Evolutionary conservation across 1,140 invertebrate genomes (phyloP).

Genomic region (Lepeophtheirus salmonis): DNA sequence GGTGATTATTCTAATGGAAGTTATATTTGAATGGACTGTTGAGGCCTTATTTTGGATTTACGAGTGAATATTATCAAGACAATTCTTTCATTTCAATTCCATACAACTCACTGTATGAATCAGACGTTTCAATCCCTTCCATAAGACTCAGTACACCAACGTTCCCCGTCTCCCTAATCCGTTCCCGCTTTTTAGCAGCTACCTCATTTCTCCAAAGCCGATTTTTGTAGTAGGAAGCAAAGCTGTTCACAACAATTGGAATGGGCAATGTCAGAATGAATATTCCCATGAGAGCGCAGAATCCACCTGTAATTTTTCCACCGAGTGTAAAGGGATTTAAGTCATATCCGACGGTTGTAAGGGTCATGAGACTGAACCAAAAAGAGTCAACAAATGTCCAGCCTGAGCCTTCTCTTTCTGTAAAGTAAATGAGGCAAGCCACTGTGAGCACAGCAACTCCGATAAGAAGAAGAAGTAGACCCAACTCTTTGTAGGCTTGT

Average conservation of each 20-base stretch:
- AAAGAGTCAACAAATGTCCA: conserved; percentile 15
- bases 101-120: no score
- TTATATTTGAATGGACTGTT: no score
- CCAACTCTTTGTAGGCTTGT: conserved; percentile 16
- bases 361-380: conserved; percentile 16
- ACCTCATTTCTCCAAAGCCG: conserved; percentile 16
- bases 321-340: background rate
- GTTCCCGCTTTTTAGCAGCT: conserved; percentile 7
- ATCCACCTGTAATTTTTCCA: conserved; percentile 3
- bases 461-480: conserved; percentile 7
- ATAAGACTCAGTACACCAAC: no score
- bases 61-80: no score
- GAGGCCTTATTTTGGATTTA: no score
- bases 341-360: conserved; percentile 15
- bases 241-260: conserved; percentile 17
- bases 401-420: background rate
- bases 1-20: no score
- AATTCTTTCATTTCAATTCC: no score
- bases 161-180: background rate
- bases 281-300: conserved; percentile 10
- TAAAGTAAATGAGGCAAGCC: conserved; percentile 10
- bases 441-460: conserved; percentile 11
- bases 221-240: conserved; percentile 17
- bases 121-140: no score
- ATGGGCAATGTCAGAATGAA: conserved; percentile 14